Percentiles rank a stretch among this genome's conserved stretches.
These are phyloP conservation scores for Drosophila pseudoananassae DNA, from an alignment of 1,140 invertebrate species.

Conservation along the genomic window DNA sequence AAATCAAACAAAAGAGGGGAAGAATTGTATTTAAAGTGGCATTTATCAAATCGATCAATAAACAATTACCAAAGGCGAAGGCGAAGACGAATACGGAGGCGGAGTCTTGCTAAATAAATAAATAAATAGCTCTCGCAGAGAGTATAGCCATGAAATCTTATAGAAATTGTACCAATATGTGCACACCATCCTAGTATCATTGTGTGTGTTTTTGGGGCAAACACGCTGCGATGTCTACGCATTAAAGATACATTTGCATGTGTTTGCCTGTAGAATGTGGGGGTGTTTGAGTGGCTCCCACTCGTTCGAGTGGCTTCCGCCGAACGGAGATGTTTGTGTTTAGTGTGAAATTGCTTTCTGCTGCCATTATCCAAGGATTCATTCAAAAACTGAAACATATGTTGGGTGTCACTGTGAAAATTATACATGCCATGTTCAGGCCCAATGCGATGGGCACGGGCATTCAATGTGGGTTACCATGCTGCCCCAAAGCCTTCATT, in stretches of 20 bases:
- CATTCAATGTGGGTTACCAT: conserved; percentile 21
- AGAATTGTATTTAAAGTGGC: conserved; percentile 48
- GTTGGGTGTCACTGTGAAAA: conserved; percentile 72
- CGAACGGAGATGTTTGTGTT: conserved; percentile 59
- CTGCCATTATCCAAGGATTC: conserved; percentile 65
- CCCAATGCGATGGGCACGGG: neutral
- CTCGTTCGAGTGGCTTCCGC: conserved; percentile 29
- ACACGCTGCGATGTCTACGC: conserved; percentile 50
- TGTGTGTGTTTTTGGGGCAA: conserved; percentile 27
- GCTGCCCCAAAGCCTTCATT: conserved; percentile 1
- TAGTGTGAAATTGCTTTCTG: conserved; percentile 66
- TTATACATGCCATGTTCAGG: conserved; percentile 32
- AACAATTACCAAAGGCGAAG: conserved; percentile 57
- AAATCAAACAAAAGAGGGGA: conserved; percentile 16
- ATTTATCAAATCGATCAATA: conserved; percentile 72
- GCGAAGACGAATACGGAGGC: conserved; percentile 49
- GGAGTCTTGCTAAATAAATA: conserved; percentile 39
- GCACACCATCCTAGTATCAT: neutral
- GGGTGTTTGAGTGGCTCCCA: conserved; percentile 10
- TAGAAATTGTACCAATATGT: conserved; percentile 37
- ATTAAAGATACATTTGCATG: conserved; percentile 68
- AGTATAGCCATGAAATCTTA: conserved; percentile 35
- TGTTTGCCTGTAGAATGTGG: neutral
- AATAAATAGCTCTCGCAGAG: conserved; percentile 6
- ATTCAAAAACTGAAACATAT: conserved; percentile 74